These are phyloP conservation scores for Herminia tarsipennalis DNA, from an alignment of 2,888 invertebrate species.

Conservation along the genomic window DNA sequence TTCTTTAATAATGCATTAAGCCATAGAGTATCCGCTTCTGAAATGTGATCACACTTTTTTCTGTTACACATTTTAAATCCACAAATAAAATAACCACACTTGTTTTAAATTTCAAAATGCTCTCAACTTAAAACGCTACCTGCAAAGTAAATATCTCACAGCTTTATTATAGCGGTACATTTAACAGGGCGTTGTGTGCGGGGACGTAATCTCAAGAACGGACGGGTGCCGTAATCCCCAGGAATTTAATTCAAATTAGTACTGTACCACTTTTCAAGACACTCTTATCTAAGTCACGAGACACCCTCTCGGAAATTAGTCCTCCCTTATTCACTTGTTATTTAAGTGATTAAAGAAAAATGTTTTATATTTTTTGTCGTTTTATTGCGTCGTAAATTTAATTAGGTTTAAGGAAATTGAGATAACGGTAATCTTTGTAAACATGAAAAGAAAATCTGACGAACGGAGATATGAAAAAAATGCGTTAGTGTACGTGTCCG, in stretches of 20 bases:
- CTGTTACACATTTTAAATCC: too few species aligned
- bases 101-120: not conserved
- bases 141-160: slow-evolving; percentile 2
- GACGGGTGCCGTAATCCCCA: slow-evolving; percentile 49
- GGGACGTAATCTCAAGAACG: slow-evolving; percentile 47
- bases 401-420: slow-evolving; percentile 1
- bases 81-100: too few species aligned
- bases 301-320: slow-evolving; percentile 38
- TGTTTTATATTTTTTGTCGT: slow-evolving; percentile 14
- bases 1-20: too few species aligned
- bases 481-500: too few species aligned
- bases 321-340: slow-evolving; percentile 23
- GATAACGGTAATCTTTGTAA: not conserved
- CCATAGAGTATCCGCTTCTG: too few species aligned
- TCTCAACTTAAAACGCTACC: not conserved
- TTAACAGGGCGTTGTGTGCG: slow-evolving; percentile 11
- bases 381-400: slow-evolving; percentile 10
- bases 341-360: slow-evolving; percentile 31
- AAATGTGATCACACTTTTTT: too few species aligned
- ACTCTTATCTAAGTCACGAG: slow-evolving; percentile 49
- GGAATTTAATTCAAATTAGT: slow-evolving; percentile 70
- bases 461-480: not conserved
- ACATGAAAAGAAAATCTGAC: not conserved
- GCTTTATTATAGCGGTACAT: slow-evolving; percentile 1
- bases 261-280: slow-evolving; percentile 48